Percentiles rank a stretch among this genome's conserved stretches.
Evolutionary conservation across 2,888 invertebrate genomes (phyloP).

Genomic region (Himalopsyche anomala): DNA sequence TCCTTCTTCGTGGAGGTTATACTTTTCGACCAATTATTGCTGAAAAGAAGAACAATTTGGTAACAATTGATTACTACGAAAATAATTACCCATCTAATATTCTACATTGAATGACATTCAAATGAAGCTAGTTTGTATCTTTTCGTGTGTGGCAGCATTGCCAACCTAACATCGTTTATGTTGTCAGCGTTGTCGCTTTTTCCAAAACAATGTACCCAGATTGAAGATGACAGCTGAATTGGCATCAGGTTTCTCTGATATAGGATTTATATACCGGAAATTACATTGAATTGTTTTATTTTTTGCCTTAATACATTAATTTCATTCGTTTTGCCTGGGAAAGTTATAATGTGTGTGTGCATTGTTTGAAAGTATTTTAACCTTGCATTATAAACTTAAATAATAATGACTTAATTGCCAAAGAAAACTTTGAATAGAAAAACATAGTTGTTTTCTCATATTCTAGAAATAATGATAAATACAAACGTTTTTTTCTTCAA

Average conservation of each 20-base stretch:
- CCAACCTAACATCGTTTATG: too few species aligned
- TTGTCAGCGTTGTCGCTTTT: neutral
- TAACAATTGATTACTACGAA: too few species aligned
- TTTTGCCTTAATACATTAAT: neutral
- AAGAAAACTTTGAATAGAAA: neutral
- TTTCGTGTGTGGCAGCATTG: too few species aligned
- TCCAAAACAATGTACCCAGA: conserved; percentile 1
- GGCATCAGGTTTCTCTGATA: conserved; percentile 2
- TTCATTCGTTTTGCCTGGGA: neutral
- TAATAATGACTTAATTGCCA: neutral
- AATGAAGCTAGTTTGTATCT: too few species aligned
- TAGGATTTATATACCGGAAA: conserved; percentile 25
- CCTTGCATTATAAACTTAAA: conserved; percentile 1
- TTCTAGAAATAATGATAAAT: too few species aligned
- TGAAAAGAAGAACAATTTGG: too few species aligned
- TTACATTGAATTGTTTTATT: neutral
- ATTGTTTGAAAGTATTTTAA: conserved; percentile 8
- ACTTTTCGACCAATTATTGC: too few species aligned
- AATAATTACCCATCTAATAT: too few species aligned
- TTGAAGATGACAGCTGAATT: conserved; percentile 26
- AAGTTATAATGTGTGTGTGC: neutral
- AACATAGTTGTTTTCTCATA: neutral
- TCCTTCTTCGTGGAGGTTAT: too few species aligned
- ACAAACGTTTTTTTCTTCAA: too few species aligned
- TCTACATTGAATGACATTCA: too few species aligned